Evolutionary conservation across 2,797 vertebrate genomes (phyloP).

Genomic region (Melanotaenia nigrans): DNA sequence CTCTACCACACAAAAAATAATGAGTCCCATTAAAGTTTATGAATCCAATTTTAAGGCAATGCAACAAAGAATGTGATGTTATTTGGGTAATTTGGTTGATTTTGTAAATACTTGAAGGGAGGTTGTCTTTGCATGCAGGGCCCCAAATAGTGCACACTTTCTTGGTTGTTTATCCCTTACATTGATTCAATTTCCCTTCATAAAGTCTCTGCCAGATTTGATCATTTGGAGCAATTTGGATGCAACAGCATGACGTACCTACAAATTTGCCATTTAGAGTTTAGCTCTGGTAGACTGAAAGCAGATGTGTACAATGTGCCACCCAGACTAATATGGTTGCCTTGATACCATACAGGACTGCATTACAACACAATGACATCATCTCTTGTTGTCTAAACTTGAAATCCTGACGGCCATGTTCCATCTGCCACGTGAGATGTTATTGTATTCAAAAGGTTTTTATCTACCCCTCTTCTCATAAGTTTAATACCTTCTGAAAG

Average conservation of each 20-base stretch:
- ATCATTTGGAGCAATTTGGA: too few relatives aligned
- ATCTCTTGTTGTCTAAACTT: constrained; percentile 44
- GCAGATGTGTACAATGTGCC: not conserved
- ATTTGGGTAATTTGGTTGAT: not conserved
- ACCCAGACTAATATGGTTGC: constrained; percentile 34
- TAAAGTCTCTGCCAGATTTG: not conserved
- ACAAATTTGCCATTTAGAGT: constrained; percentile 9
- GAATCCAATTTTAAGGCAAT: not conserved
- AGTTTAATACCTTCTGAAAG: constrained; percentile 53
- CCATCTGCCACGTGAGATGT: constrained; percentile 35
- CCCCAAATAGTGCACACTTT: not conserved
- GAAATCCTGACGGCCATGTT: constrained; percentile 49
- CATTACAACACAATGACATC: constrained; percentile 68
- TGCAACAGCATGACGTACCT: not conserved
- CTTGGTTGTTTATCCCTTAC: not conserved
- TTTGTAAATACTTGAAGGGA: not conserved
- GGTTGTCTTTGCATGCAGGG: not conserved
- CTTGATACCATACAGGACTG: constrained; percentile 51
- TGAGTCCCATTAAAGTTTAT: not conserved
- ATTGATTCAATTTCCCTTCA: not conserved
- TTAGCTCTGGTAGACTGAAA: constrained; percentile 41
- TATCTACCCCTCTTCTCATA: constrained; percentile 19
- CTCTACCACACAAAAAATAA: not conserved
- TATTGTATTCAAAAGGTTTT: constrained; percentile 24
- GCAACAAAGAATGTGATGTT: not conserved